These are phyloP conservation scores for Cephalopterus ornatus DNA, from an alignment of 2,113 vertebrate species.

Conservation along the genomic window DNA sequence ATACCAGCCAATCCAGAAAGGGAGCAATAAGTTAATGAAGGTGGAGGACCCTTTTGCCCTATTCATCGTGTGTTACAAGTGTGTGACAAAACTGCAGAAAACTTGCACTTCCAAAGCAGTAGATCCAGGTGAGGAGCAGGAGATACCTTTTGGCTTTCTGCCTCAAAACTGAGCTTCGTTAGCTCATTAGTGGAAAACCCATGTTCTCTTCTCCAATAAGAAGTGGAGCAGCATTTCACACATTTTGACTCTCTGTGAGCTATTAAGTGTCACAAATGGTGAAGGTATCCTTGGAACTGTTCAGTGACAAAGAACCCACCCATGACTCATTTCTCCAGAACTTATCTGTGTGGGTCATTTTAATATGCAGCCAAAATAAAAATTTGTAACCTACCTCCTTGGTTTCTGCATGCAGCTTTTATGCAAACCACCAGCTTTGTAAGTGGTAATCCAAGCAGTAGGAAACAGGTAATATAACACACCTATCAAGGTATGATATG, in stretches of 20 bases:
- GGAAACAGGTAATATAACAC: not conserved
- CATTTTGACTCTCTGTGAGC: accelerated
- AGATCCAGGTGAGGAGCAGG: not conserved
- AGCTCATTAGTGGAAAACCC: not conserved
- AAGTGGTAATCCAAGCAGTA: not conserved
- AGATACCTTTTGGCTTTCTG: not conserved
- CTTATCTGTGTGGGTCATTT: not conserved
- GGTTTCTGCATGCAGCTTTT: not conserved
- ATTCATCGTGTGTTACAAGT: accelerated
- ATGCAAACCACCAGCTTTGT: not conserved
- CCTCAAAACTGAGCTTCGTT: not conserved
- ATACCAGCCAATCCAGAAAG: not conserved
- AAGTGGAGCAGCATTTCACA: not conserved
- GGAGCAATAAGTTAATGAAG: not conserved
- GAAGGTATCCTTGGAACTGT: accelerated
- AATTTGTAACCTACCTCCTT: not conserved
- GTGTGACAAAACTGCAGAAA: not conserved
- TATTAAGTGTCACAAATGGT: not conserved
- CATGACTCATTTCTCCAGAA: not conserved
- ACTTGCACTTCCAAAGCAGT: not conserved
- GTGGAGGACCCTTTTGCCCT: not conserved
- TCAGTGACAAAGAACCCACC: not conserved
- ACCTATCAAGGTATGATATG: not conserved
- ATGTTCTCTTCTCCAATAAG: not conserved
- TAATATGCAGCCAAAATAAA: not conserved